A percentile compares a stretch with the other conserved stretches of the same genome.
Conservation (phyloP, 2,113 vertebrate genomes). For the Limnothrissa miodon region DNA sequence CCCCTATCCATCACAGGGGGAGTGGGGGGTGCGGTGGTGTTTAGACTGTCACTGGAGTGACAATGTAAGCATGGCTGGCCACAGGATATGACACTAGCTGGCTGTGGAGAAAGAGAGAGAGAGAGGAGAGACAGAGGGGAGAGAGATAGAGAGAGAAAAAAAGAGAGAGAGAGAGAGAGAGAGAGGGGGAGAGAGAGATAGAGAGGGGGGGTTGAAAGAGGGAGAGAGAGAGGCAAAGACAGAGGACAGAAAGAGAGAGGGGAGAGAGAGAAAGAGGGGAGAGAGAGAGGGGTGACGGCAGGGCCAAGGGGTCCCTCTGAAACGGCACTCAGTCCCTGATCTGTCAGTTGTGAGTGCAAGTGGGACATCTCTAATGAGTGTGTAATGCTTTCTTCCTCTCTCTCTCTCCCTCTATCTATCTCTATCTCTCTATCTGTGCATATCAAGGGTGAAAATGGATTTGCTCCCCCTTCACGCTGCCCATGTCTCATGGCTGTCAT, state of each 20-base stretch:
- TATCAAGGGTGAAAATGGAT: slow-evolving; percentile 14
- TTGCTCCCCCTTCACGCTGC: neutral
- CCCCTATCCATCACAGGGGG: neutral
- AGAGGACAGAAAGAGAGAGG: neutral
- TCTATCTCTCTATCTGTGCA: neutral
- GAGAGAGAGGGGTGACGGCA: neutral
- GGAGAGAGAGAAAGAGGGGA: neutral
- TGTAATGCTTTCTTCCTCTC: neutral
- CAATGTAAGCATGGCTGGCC: neutral
- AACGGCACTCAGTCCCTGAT: neutral
- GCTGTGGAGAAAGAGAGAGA: neutral
- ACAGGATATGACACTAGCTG: neutral
- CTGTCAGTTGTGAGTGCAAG: slow-evolving; percentile 5
- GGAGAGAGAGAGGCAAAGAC: neutral
- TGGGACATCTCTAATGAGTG: slow-evolving; percentile 3
- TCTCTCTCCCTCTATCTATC: neutral
- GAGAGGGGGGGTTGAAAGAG: neutral
- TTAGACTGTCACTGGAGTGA: neutral
- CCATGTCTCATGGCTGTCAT: neutral
- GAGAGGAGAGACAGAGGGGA: neutral
- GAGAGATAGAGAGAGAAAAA: neutral
- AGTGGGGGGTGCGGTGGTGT: neutral
- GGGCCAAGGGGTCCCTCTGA: neutral
- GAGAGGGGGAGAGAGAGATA: neutral
- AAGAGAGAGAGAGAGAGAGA: neutral